Percentiles rank a stretch among this genome's conserved stretches.
Evolutionary conservation across 2,888 invertebrate genomes (phyloP).

Genomic region (Eustalomyia histrio): DNA sequence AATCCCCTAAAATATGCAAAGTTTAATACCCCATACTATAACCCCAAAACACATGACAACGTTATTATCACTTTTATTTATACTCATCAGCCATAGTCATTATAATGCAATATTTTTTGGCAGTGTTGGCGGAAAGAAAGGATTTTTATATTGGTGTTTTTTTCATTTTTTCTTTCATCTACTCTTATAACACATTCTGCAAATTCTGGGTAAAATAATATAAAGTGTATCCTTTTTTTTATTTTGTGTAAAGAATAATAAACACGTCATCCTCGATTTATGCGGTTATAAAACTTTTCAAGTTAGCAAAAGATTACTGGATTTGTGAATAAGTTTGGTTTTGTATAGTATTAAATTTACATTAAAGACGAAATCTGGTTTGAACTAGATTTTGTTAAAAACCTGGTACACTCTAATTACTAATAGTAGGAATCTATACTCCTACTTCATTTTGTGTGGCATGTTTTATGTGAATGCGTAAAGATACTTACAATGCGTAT

Average conservation of each 20-base stretch:
- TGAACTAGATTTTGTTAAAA: too few relatives aligned
- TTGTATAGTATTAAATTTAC: too few relatives aligned
- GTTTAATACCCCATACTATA: slow-evolving; percentile 39
- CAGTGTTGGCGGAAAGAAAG: neutral
- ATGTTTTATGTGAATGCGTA: too few relatives aligned
- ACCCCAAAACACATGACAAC: slow-evolving; percentile 54
- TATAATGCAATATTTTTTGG: slow-evolving; percentile 38
- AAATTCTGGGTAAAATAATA: slow-evolving; percentile 32
- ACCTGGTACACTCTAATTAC: too few relatives aligned
- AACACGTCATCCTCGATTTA: too few relatives aligned
- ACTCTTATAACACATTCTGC: slow-evolving; percentile 6
- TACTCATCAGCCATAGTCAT: slow-evolving; percentile 49
- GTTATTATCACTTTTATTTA: slow-evolving; percentile 59
- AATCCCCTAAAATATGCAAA: slow-evolving; percentile 46
- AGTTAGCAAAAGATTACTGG: too few relatives aligned
- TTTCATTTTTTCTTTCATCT: slow-evolving; percentile 9
- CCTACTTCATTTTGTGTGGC: too few relatives aligned
- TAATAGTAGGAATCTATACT: too few relatives aligned
- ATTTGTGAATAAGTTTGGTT: too few relatives aligned
- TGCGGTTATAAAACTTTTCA: too few relatives aligned
- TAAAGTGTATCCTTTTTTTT: slow-evolving; percentile 27
- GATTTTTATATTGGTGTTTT: neutral
- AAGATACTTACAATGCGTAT: too few relatives aligned
- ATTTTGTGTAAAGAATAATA: neutral
- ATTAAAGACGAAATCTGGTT: too few relatives aligned